Conservation (phyloP, 1,140 invertebrate species). For the Trichonephila clavata region DNA sequence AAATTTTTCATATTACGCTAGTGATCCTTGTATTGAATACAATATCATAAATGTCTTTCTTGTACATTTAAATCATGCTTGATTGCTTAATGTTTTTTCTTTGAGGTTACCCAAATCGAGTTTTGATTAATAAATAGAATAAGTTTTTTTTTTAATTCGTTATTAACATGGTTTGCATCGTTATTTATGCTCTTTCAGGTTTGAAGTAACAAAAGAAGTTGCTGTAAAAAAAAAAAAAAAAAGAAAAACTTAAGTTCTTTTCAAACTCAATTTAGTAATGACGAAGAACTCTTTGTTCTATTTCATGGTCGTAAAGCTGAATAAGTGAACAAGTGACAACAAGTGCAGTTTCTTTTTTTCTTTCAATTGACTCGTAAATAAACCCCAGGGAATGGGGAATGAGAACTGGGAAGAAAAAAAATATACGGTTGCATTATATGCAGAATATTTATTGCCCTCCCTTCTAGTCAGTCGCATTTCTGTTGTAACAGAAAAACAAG, state of each 20-base stretch:
- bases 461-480: background rate
- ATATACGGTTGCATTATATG: background rate
- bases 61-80: no score
- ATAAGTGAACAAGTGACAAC: slow-evolving; percentile 8
- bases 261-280: slow-evolving; percentile 6
- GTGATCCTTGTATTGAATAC: no score
- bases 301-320: slow-evolving; percentile 4
- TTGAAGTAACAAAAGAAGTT: background rate
- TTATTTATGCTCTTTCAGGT: background rate
- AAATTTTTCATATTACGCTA: no score
- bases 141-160: background rate
- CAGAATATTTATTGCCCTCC: background rate
- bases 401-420: background rate
- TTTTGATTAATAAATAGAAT: background rate
- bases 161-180: background rate
- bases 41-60: no score
- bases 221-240: background rate
- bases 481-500: background rate
- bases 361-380: background rate
- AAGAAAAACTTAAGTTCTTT: background rate
- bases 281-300: slow-evolving; percentile 39
- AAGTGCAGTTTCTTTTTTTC: slow-evolving; percentile 9
- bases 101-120: background rate
- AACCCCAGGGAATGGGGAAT: background rate
- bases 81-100: background rate